Conservation (phyloP, 2,113 vertebrate genomes). For the Cyphomyrus plagiostoma region DNA sequence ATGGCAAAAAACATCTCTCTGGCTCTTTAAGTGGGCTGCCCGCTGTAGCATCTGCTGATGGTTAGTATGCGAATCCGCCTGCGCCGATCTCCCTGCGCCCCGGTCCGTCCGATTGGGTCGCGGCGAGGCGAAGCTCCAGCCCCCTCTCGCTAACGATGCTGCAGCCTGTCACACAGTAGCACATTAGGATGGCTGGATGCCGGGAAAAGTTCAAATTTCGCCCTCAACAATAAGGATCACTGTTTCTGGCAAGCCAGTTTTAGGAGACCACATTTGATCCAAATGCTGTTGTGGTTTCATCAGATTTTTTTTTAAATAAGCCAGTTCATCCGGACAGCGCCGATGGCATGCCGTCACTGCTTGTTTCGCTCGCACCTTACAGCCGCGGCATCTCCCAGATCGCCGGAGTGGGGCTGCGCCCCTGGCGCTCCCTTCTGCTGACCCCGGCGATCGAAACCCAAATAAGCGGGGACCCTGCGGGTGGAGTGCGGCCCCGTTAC, state of each 20-base stretch:
- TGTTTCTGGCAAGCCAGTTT: background rate
- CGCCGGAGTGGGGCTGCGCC: slow-evolving; percentile 18
- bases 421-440: background rate
- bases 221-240: background rate
- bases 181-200: background rate
- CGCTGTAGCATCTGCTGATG: slow-evolving; percentile 42
- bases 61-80: slow-evolving; percentile 6
- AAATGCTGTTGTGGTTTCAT: background rate
- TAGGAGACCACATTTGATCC: background rate
- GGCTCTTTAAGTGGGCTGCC: slow-evolving; percentile 51
- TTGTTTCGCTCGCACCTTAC: background rate
- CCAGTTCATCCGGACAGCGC: background rate
- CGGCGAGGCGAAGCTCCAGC: background rate
- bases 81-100: background rate
- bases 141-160: background rate
- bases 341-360: background rate
- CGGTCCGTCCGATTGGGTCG: slow-evolving; percentile 8
- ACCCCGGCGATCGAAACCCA: background rate
- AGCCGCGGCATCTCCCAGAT: slow-evolving; percentile 7
- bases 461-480: slow-evolving; percentile 8
- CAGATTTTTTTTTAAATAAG: background rate
- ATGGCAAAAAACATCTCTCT: background rate
- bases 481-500: background rate
- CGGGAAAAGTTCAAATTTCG: background rate
- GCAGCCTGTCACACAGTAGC: background rate